Evolutionary conservation across 2,888 invertebrate species (phyloP).

Genomic region (Heliothis peltigera): DNA sequence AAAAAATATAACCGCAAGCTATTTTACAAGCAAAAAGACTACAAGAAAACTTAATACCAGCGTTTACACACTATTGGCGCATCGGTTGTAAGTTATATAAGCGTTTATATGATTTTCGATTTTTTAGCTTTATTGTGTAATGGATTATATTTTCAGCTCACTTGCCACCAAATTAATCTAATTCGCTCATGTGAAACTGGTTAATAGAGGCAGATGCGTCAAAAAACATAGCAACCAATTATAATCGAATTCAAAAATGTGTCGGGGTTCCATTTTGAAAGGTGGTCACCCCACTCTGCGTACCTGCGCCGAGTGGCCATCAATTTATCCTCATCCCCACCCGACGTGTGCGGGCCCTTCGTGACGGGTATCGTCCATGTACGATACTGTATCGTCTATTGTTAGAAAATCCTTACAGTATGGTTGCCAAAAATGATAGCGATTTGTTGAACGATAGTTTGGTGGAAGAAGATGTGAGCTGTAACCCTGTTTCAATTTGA

Average conservation of each 20-base stretch:
- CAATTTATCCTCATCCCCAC: conserved; percentile 80
- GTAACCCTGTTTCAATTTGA: neutral
- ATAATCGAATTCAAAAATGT: conserved; percentile 57
- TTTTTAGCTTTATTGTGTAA: no score
- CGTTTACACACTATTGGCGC: conserved; percentile 1
- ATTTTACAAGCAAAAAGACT: conserved; percentile 8
- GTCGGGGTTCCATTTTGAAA: conserved; percentile 72
- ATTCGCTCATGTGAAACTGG: conserved; percentile 17
- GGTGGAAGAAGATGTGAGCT: neutral
- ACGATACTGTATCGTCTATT: conserved; percentile 75
- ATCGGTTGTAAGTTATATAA: neutral
- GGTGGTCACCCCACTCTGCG: conserved; percentile 69
- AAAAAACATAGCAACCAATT: conserved; percentile 52
- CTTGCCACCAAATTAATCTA: neutral
- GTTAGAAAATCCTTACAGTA: conserved; percentile 42
- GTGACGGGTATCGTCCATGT: conserved; percentile 71
- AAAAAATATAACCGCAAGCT: conserved; percentile 47
- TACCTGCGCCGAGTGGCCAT: conserved; percentile 83
- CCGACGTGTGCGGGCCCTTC: conserved; percentile 72
- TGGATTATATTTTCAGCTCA: no score
- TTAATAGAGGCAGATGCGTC: conserved; percentile 5
- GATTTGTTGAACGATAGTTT: neutral
- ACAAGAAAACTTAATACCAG: conserved; percentile 4
- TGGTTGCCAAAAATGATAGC: conserved; percentile 8
- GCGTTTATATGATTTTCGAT: neutral